Percentiles rank a stretch among this genome's conserved stretches.
Conservation (phyloP, 30 jellyfish, hydroid and myxozoan genomes). For the Chrysaora quinquecirrha region DNA sequence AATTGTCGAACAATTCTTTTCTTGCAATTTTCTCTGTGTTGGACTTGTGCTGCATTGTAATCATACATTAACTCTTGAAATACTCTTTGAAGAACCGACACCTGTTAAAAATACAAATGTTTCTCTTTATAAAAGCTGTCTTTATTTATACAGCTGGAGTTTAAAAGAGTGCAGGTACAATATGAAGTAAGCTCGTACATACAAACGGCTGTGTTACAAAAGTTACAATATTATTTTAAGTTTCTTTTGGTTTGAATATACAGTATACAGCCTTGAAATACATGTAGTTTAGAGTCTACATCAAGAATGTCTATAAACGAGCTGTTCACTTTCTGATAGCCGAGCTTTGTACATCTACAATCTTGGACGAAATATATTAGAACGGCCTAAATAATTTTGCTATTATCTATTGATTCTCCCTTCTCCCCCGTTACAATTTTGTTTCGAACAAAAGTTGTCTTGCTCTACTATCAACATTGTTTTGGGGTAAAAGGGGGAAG, state of each 20-base stretch:
- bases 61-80: conserved; percentile 61
- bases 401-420: too few species aligned
- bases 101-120: conserved; percentile 18
- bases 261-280: background rate
- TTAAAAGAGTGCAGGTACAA: background rate
- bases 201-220: too few species aligned
- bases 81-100: conserved; percentile 45
- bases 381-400: too few species aligned
- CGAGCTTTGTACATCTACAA: too few species aligned
- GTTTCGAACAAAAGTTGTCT: too few species aligned
- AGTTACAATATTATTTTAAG: background rate
- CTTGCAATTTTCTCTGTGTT: conserved; percentile 74
- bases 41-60: conserved; percentile 44
- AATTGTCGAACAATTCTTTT: conserved; percentile 59
- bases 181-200: too few species aligned
- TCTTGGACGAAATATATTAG: too few species aligned
- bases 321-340: too few species aligned
- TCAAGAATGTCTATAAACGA: too few species aligned
- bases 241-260: background rate
- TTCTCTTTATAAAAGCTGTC: background rate
- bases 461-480: too few species aligned
- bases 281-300: background rate
- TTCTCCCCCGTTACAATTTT: too few species aligned
- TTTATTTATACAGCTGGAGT: background rate
- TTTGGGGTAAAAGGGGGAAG: too few species aligned